phyloP scores from a whole-genome alignment of 2,113 vertebrate species.

The Podarcis cretensis region DNA sequence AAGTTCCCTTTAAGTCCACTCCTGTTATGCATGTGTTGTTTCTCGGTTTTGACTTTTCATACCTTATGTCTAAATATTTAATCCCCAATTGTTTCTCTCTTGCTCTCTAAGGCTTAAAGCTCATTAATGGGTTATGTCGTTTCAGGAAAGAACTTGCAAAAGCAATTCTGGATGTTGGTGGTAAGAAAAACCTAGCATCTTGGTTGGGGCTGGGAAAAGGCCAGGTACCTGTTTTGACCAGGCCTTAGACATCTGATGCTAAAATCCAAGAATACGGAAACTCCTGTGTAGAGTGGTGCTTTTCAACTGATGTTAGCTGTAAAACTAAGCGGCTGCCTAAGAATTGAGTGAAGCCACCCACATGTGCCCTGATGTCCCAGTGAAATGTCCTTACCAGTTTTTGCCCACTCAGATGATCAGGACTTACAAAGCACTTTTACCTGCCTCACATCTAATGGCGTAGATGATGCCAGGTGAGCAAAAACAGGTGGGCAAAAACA shows the following conservation, averaged over 20 bases:
- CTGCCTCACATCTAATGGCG: too few species aligned
- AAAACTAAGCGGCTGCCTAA: neutral
- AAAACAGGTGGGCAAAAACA: too few species aligned
- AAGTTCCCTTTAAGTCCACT: neutral
- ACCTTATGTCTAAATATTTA: neutral
- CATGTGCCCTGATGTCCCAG: too few species aligned
- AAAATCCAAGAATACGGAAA: neutral
- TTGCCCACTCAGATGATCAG: too few species aligned
- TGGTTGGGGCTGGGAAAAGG: neutral
- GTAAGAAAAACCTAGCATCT: constrained; percentile 71
- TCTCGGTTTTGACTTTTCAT: neutral
- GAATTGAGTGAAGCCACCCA: neutral
- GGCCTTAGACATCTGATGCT: neutral
- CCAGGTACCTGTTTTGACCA: neutral
- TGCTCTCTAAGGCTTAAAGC: neutral
- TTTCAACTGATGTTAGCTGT: neutral
- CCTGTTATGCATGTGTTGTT: neutral
- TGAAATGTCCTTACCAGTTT: too few species aligned
- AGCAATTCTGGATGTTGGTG: constrained; percentile 80
- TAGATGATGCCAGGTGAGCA: too few species aligned
- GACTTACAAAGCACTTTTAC: too few species aligned
- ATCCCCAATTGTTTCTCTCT: neutral
- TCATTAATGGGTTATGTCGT: constrained; percentile 14
- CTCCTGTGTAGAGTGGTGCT: too few species aligned
- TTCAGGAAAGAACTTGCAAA: constrained; percentile 83